Conservation (phyloP, 2,888 invertebrate genomes). For the Allolobophora icterica region DNA sequence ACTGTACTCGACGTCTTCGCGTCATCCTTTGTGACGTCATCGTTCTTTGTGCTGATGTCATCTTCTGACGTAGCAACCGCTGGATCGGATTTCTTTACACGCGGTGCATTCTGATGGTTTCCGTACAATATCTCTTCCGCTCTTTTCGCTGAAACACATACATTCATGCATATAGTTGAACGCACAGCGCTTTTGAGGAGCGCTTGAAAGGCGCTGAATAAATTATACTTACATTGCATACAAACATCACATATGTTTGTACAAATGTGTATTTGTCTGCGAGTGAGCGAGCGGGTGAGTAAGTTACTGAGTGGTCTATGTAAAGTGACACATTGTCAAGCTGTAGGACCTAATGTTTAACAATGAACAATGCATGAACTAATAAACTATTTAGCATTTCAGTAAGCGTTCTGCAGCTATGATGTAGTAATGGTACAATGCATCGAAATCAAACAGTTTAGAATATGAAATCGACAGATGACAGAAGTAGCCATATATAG, state of each 20-base stretch:
- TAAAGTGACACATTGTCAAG: no score
- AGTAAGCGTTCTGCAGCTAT: not conserved
- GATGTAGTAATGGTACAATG: not conserved
- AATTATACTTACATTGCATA: no score
- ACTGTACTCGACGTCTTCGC: not conserved
- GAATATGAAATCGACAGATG: not conserved
- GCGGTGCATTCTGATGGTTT: constrained; percentile 31
- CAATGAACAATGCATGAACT: no score
- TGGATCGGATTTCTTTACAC: constrained; percentile 30
- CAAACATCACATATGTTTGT: not conserved
- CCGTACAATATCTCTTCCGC: constrained; percentile 31
- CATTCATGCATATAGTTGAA: not conserved
- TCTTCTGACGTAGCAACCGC: not conserved
- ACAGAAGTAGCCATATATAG: not conserved
- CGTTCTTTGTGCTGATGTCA: not conserved
- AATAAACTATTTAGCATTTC: not conserved
- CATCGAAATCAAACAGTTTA: not conserved
- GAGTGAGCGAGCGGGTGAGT: not conserved
- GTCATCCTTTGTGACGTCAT: not conserved
- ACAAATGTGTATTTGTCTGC: not conserved
- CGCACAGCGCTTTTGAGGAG: not conserved
- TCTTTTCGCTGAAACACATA: constrained; percentile 29
- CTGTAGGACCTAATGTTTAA: no score
- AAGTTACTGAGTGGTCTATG: not conserved
- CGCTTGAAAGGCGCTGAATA: no score